Evolutionary conservation across 2,888 invertebrate species (phyloP), one percentile per base, ranked within the genome.

Genomic region (Tetragonula carbonaria): DNA sequence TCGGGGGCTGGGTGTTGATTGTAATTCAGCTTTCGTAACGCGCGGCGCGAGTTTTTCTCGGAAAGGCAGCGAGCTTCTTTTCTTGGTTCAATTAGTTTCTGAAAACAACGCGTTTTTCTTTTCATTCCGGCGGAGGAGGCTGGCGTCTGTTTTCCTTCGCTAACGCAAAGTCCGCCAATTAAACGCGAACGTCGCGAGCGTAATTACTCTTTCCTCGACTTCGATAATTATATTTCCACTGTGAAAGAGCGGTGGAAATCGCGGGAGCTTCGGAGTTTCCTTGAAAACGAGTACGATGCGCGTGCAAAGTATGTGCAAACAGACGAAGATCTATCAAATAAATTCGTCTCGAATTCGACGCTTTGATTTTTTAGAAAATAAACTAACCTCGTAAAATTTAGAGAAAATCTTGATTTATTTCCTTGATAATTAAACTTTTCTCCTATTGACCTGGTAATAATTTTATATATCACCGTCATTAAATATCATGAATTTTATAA

Each of bases 131-230:
- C n/a, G 28, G 2, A 28, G 28, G 28, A 18, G 21, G 0, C 50
- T 45, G 13, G 18, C 21, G 23, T 23, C 28, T 18, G 23, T 28
- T 45, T 45, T 18, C 4, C 18, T n/a, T 28, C 51, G 51, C 68
- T 14, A 14, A 53, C n/a, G 55, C 65, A 66, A 23, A 50, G 28
- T 18, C 21, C 2, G 63, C 62, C 73, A 74, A 74, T 74, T 74
- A 74, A 74, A 62, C 6, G 50, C 28, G 62, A 50, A 51, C 73
- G 28, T 50, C 51, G 45, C 45, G 28, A 63, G 8, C 51, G 62
- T 33, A 63, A 74, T 63, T 63, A 71, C 55, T 71, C n/a, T 71
- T 57, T 38, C 33, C 50, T 50, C 50, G 21, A 16, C 50, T n/a
- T 4, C 6, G 50, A 74, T 63, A 74, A 74, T 33, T 50, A 51